A percentile compares a stretch with the other conserved stretches of the same genome.
Evolutionary conservation across 1,140 invertebrate genomes (phyloP).

Genomic region (Diploscapter pachys): DNA sequence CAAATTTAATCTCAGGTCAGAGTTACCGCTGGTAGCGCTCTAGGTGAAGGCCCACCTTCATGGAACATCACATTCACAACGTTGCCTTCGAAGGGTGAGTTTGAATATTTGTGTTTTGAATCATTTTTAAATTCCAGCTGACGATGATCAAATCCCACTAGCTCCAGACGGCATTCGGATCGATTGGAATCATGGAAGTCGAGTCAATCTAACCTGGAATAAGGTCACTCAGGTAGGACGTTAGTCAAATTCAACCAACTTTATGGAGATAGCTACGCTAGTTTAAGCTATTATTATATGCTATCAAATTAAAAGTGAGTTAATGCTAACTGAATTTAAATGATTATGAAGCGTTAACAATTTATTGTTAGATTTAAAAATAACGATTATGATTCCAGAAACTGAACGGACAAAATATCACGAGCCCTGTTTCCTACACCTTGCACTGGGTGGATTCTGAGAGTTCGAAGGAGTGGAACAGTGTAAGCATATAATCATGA

Average conservation of each 20-base stretch:
- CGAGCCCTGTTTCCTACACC: neutral
- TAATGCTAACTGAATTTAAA: too few relatives aligned
- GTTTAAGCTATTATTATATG: too few relatives aligned
- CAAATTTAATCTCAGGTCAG: neutral
- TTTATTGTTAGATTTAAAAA: too few relatives aligned
- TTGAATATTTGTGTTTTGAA: too few relatives aligned
- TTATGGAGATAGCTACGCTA: too few relatives aligned
- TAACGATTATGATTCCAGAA: neutral
- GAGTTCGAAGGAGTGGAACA: neutral
- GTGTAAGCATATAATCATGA: neutral
- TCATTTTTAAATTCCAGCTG: too few relatives aligned
- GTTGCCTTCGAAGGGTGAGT: constrained; percentile 2
- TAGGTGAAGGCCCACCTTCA: constrained; percentile 25
- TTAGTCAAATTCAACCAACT: too few relatives aligned
- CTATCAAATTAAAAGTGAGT: too few relatives aligned
- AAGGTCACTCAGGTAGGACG: constrained; percentile 3
- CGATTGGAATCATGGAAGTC: constrained; percentile 26
- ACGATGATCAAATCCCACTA: constrained; percentile 15
- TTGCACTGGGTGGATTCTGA: neutral
- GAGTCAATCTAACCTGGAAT: constrained; percentile 30
- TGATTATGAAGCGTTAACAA: too few relatives aligned
- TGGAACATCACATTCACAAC: constrained; percentile 29
- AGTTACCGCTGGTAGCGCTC: too few relatives aligned
- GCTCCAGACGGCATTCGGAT: constrained; percentile 14
- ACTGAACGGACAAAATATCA: neutral